phyloP scores from a whole-genome alignment of 2,797 vertebrate species.

The Picus viridis region DNA sequence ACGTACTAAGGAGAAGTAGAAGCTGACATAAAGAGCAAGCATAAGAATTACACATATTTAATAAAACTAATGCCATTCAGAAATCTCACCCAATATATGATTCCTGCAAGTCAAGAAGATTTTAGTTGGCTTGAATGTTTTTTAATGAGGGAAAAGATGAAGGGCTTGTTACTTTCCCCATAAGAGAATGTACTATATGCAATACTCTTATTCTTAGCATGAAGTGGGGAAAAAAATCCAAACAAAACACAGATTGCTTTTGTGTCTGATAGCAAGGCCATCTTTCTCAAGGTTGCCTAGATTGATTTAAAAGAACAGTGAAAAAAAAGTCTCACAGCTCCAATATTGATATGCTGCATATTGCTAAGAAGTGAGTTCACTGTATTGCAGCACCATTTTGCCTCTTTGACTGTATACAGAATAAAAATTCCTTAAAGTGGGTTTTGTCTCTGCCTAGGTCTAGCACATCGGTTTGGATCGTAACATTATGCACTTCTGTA shows the following conservation, averaged over 20 bases:
- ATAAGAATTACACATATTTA: neutral
- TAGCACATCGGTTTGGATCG: neutral
- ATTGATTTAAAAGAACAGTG: neutral
- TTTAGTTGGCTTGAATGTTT: neutral
- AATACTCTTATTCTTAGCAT: neutral
- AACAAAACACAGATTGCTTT: neutral
- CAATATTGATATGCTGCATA: neutral
- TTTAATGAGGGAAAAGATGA: neutral
- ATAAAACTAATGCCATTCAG: neutral
- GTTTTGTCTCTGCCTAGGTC: neutral
- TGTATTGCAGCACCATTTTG: neutral
- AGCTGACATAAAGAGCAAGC: neutral
- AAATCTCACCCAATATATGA: neutral
- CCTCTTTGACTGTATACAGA: neutral
- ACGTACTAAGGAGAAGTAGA: neutral
- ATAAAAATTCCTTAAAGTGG: neutral
- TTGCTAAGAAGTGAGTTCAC: neutral
- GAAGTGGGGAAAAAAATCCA: neutral
- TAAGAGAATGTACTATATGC: neutral
- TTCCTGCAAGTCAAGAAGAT: neutral
- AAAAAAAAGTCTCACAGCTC: neutral
- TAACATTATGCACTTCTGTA: neutral
- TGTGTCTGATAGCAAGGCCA: neutral
- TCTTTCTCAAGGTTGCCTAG: neutral
- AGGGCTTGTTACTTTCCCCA: neutral